These are phyloP conservation scores for Hyposmocoma kahamanoa DNA, from an alignment of 1,140 invertebrate species.

Conservation along the genomic window DNA sequence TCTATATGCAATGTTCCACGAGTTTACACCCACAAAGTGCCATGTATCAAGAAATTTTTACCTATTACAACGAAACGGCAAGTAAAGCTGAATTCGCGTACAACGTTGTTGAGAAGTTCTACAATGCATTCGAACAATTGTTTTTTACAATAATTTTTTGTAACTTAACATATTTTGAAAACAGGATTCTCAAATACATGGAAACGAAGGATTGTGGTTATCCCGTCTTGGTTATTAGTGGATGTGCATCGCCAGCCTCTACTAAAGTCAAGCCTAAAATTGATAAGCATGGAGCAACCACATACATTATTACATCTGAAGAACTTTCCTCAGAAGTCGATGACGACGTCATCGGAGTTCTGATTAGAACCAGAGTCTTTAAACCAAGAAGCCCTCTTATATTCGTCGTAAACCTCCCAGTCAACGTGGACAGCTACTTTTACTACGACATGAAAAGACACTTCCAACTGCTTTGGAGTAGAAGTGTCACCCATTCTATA, in stretches of 20 bases:
- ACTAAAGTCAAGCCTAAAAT: conserved; percentile 48
- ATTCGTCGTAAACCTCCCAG: conserved; percentile 48
- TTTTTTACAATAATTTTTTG: conserved; percentile 61
- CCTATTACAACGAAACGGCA: conserved; percentile 41
- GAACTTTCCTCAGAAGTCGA: conserved; percentile 39
- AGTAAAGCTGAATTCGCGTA: conserved; percentile 43
- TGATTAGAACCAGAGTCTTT: conserved; percentile 52
- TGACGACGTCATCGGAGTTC: conserved; percentile 41
- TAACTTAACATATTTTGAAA: conserved; percentile 64
- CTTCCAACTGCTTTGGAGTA: conserved; percentile 50
- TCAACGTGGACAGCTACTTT: conserved; percentile 46
- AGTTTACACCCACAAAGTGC: conserved; percentile 18
- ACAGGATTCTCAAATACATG: conserved; percentile 56
- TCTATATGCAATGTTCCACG: conserved; percentile 17
- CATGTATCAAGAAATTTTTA: conserved; percentile 37
- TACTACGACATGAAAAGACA: conserved; percentile 42
- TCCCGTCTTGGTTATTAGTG: conserved; percentile 52
- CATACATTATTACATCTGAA: conserved; percentile 52
- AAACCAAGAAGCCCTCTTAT: conserved; percentile 59
- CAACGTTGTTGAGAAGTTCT: conserved; percentile 55
- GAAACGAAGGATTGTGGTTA: conserved; percentile 50
- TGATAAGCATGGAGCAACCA: conserved; percentile 50
- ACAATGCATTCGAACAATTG: conserved; percentile 58
- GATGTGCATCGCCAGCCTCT: conserved; percentile 41
- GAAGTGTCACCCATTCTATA: conserved; percentile 52